Conservation (phyloP, 2,113 vertebrate genomes). For the Brienomyrus longianalis region DNA sequence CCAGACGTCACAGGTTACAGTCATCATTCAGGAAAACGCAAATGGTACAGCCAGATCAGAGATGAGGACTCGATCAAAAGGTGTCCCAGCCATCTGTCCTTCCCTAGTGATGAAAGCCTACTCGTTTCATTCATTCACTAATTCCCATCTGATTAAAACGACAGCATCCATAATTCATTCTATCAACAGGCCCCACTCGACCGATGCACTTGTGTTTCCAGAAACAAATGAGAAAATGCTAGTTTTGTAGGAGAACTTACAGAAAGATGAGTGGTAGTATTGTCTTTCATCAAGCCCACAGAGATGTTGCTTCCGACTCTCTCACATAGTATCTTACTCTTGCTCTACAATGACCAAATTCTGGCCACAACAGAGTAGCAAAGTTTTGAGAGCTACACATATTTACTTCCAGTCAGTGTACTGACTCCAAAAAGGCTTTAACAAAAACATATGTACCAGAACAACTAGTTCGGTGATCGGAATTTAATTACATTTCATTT, state of each 20-base stretch:
- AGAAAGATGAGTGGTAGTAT: not conserved
- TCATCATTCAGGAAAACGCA: not conserved
- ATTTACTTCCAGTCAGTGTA: not conserved
- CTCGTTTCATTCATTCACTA: slow-evolving; percentile 32
- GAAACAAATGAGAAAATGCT: not conserved
- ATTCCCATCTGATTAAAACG: slow-evolving; percentile 33
- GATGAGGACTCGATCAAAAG: slow-evolving; percentile 22
- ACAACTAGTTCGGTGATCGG: not conserved
- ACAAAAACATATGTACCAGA: slow-evolving; percentile 9
- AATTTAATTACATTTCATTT: slow-evolving; percentile 12
- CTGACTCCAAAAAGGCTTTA: not conserved
- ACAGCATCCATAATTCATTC: slow-evolving; percentile 36
- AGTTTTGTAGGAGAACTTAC: not conserved
- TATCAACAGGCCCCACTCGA: slow-evolving; percentile 10
- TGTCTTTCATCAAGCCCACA: not conserved
- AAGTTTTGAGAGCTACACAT: not conserved
- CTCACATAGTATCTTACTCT: not conserved
- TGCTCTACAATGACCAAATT: not conserved
- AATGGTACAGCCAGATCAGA: not conserved
- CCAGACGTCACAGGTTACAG: not conserved
- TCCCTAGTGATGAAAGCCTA: slow-evolving; percentile 13
- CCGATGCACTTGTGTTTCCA: not conserved
- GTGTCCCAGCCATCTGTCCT: slow-evolving; percentile 26
- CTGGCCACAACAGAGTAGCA: not conserved
- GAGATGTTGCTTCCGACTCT: not conserved